Evolutionary conservation across 2,113 vertebrate genomes (phyloP), one percentile per base, ranked within the genome.

Genomic region (Montifringilla adamsi): DNA sequence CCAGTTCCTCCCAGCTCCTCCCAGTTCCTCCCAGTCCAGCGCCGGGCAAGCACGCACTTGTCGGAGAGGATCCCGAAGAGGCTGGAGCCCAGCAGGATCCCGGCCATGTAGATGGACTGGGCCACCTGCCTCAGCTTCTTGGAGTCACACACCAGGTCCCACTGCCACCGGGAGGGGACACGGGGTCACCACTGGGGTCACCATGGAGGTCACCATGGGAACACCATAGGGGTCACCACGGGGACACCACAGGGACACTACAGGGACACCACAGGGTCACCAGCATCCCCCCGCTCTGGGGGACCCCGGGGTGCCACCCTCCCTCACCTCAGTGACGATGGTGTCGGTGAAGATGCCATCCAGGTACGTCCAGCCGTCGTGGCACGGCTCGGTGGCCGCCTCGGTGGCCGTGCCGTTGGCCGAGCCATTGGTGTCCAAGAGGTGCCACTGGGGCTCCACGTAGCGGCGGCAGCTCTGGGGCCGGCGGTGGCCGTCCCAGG

Each of bases 391-490:
- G 13, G 72, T 86, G 72, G 83, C 52, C 31, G 26, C 72, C 35
- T 6, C 15, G 10, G 2, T 3, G 58, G 13, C 68, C 47, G 24
- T 5, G 19, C 12, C 30, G 4, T 50, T 56, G 80, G 20, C 47
- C 7, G 58, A 37, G 35, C 52, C 37, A 17, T 68, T 86, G 84
- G 0, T 1, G 10, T 5, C 74, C 84, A 46, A 0, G 18, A 87
- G 84, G 64, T 62, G 84, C 84, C 84, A 78, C 74, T 87, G 87
- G 19, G 53, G 77, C 24, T 93, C 56, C 26, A 35, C 64, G 10
- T 97, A 99, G 8, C 98, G 84, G 33, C 39, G 96, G 56, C 98
- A 99, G 73, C 64, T 28, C 55, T 68, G 72, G 3, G 39, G 84
- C 33, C 33, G 37, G 35, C 14, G 13, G 4, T 15, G 62, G 5